A percentile compares a stretch with the other conserved stretches of the same genome.
Evolutionary conservation across 2,113 vertebrate species (phyloP).

Genomic region (Brachypteracias leptosomus): DNA sequence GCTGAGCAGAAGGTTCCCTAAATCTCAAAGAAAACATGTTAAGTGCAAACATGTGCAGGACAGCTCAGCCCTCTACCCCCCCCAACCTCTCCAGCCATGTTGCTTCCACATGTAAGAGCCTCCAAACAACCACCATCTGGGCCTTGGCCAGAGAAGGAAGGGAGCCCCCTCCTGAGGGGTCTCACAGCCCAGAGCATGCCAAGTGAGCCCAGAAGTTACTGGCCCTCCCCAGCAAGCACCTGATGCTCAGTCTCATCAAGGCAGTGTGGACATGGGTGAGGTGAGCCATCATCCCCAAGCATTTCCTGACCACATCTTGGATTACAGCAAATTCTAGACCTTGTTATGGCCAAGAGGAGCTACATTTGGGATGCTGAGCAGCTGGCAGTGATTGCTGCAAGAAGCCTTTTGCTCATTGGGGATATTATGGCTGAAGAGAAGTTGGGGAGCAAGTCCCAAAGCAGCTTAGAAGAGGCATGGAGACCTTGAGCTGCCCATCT

Average conservation of each 20-base stretch:
- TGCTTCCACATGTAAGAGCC: not conserved
- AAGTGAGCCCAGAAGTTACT: not conserved
- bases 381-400: not conserved
- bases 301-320: not conserved
- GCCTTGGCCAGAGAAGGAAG: not conserved
- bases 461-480: not conserved
- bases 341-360: not conserved
- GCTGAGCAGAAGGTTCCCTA: not conserved
- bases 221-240: not conserved
- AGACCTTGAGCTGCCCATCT: not conserved
- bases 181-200: not conserved
- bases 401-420: not conserved
- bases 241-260: not conserved
- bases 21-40: not conserved
- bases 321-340: not conserved
- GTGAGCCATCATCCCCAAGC: not conserved
- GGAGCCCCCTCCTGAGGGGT: fast-evolving
- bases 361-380: not conserved
- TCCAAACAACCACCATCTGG: not conserved
- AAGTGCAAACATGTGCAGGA: not conserved
- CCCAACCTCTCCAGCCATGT: not conserved
- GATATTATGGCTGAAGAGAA: not conserved
- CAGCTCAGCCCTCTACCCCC: not conserved
- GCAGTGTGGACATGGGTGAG: not conserved
- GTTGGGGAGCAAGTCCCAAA: not conserved